These are phyloP conservation scores for Zaprionus lineosus DNA, from an alignment of 2,888 invertebrate genomes.

Conservation along the genomic window DNA sequence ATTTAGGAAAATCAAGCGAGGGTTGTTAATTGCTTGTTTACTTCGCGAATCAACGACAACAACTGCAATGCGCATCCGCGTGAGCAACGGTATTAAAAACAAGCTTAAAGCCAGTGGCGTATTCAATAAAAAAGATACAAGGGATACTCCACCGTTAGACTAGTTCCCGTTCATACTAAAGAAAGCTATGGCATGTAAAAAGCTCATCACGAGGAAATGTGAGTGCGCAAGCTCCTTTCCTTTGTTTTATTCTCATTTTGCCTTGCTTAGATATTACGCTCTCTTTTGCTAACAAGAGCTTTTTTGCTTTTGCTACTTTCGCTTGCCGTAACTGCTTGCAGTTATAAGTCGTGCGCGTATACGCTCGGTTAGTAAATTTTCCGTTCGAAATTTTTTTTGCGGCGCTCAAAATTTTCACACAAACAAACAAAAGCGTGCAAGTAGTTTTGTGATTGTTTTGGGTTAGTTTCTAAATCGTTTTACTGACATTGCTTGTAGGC, in stretches of 20 bases:
- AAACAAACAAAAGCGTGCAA: constrained; percentile 68
- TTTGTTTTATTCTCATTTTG: constrained; percentile 2
- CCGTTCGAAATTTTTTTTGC: constrained; percentile 51
- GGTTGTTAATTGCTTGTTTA: constrained; percentile 43
- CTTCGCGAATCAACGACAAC: constrained; percentile 32
- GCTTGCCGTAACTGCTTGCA: constrained; percentile 67
- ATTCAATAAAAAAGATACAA: neutral
- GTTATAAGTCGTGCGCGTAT: constrained; percentile 79
- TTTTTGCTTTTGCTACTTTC: constrained; percentile 53
- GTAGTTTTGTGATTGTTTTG: constrained; percentile 55
- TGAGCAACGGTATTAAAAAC: constrained; percentile 14
- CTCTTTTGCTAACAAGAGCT: constrained; percentile 39
- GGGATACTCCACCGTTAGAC: too few relatives aligned
- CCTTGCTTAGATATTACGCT: constrained; percentile 1
- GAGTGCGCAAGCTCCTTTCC: constrained; percentile 55
- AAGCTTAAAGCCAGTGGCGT: constrained; percentile 28
- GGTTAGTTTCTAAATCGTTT: constrained; percentile 32
- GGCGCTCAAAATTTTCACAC: constrained; percentile 41
- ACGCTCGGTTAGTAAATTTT: constrained; percentile 73
- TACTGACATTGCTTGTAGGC: constrained; percentile 16
- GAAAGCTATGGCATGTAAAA: constrained; percentile 2
- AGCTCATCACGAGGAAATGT: too few relatives aligned
- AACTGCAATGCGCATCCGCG: constrained; percentile 57
- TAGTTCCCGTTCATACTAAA: constrained; percentile 37
- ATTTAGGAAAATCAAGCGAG: constrained; percentile 3